These are phyloP conservation scores for Thalassophryne amazonica DNA, from an alignment of 2,797 vertebrate species.

Conservation along the genomic window DNA sequence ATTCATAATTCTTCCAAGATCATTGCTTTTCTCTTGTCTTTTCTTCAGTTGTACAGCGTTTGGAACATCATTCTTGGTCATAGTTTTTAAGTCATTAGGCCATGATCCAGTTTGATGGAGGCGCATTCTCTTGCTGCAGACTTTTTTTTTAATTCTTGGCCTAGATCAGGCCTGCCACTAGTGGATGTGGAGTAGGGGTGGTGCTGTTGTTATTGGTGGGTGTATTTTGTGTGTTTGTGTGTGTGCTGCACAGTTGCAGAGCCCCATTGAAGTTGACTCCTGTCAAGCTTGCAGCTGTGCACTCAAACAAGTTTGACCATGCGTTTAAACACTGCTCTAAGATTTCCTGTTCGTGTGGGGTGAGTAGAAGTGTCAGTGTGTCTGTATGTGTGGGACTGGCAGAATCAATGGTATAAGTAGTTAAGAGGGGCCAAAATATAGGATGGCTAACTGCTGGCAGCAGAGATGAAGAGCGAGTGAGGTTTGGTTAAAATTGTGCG, in stretches of 20 bases:
- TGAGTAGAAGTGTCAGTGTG: slow-evolving; percentile 57
- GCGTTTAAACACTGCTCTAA: slow-evolving; percentile 64
- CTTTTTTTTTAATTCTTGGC: slow-evolving; percentile 46
- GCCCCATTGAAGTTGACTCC: slow-evolving; percentile 58
- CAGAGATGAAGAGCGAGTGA: slow-evolving; percentile 7
- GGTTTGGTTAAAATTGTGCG: slow-evolving; percentile 34
- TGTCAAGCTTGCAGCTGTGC: slow-evolving; percentile 55
- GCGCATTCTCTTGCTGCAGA: slow-evolving; percentile 28
- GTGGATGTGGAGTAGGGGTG: neutral
- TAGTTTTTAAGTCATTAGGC: slow-evolving; percentile 24
- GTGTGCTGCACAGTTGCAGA: slow-evolving; percentile 27
- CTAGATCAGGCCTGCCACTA: slow-evolving; percentile 21
- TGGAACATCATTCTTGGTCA: slow-evolving; percentile 5
- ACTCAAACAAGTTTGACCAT: slow-evolving; percentile 64
- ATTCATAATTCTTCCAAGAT: neutral
- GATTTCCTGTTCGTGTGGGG: slow-evolving; percentile 53
- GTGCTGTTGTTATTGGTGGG: neutral
- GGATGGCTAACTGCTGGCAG: slow-evolving; percentile 19
- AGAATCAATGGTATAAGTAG: slow-evolving; percentile 24
- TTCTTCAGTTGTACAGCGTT: neutral
- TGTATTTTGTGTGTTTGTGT: neutral
- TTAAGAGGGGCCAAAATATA: slow-evolving; percentile 31
- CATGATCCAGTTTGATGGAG: slow-evolving; percentile 10
- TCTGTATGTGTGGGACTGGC: slow-evolving; percentile 10
- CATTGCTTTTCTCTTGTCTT: neutral